phyloP scores from a whole-genome alignment of 2,113 vertebrate species.

The Pterocles burchelli region DNA sequence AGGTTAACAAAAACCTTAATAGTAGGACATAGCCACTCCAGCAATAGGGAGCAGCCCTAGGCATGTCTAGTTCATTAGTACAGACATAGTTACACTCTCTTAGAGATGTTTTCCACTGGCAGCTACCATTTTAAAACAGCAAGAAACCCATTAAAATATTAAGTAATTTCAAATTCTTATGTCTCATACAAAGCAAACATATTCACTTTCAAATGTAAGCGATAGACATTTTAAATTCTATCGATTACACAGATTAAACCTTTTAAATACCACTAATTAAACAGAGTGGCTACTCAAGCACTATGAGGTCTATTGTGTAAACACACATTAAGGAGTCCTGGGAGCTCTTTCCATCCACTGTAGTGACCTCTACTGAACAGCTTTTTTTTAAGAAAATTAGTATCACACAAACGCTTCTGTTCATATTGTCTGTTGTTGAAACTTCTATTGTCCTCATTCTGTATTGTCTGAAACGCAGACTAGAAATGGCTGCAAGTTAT shows the following conservation, averaged over 20 bases:
- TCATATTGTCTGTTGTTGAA: background rate
- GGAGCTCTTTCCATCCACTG: background rate
- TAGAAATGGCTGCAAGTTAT: background rate
- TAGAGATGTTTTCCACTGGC: background rate
- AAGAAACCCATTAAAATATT: background rate
- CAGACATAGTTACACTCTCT: background rate
- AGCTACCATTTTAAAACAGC: background rate
- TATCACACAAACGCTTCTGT: background rate
- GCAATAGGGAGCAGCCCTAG: background rate
- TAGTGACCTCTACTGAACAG: background rate
- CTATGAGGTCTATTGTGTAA: background rate
- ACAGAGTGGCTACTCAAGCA: background rate
- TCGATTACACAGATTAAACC: background rate
- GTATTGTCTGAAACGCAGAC: background rate
- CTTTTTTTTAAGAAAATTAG: background rate
- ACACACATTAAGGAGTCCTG: background rate
- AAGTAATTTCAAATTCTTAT: background rate
- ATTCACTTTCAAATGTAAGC: background rate
- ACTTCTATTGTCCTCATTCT: background rate
- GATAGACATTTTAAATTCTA: background rate
- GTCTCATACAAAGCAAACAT: background rate
- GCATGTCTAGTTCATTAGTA: background rate
- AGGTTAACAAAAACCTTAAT: background rate
- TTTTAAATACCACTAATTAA: constrained; percentile 3
- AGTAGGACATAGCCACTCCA: background rate